These are phyloP conservation scores for Copidosoma floridanum DNA, from an alignment of 1,140 invertebrate genomes.

Conservation along the genomic window DNA sequence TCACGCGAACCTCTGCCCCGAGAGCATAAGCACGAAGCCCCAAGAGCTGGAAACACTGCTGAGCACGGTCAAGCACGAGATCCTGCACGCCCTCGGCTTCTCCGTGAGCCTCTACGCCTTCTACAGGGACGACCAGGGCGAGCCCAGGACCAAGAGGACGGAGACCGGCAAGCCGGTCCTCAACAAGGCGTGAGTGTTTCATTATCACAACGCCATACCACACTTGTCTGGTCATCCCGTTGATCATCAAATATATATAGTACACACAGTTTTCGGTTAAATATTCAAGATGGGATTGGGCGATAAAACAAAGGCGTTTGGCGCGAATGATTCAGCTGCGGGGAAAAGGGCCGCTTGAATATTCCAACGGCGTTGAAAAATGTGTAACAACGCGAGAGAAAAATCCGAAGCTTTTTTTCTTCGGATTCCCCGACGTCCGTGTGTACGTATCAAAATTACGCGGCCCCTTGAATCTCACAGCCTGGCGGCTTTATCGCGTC, in stretches of 20 bases:
- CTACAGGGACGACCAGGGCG: constrained; percentile 82
- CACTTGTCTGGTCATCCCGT: too few species aligned
- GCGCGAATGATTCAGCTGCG: too few species aligned
- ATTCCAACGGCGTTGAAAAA: too few species aligned
- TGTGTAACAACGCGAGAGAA: not conserved
- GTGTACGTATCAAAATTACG: constrained; percentile 17
- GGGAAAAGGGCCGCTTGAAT: too few species aligned
- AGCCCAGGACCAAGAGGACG: constrained; percentile 78
- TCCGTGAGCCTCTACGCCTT: constrained; percentile 94
- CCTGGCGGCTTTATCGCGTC: constrained; percentile 3
- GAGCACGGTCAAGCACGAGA: constrained; percentile 98
- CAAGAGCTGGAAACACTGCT: constrained; percentile 91
- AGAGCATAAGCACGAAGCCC: constrained; percentile 89
- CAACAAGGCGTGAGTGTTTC: constrained; percentile 85
- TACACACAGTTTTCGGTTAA: too few species aligned
- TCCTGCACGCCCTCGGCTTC: constrained; percentile 95
- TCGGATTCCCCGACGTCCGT: not conserved
- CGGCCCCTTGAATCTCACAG: constrained; percentile 3
- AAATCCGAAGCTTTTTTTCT: not conserved
- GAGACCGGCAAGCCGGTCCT: constrained; percentile 85
- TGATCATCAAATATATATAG: too few species aligned
- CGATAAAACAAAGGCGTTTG: too few species aligned
- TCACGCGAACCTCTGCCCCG: constrained; percentile 96
- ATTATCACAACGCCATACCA: too few species aligned
- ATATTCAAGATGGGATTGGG: too few species aligned